Percentiles rank a stretch among this genome's conserved stretches.
Conservation (phyloP, 2,113 vertebrate genomes). For the Cyprichromis sp. region DNA sequence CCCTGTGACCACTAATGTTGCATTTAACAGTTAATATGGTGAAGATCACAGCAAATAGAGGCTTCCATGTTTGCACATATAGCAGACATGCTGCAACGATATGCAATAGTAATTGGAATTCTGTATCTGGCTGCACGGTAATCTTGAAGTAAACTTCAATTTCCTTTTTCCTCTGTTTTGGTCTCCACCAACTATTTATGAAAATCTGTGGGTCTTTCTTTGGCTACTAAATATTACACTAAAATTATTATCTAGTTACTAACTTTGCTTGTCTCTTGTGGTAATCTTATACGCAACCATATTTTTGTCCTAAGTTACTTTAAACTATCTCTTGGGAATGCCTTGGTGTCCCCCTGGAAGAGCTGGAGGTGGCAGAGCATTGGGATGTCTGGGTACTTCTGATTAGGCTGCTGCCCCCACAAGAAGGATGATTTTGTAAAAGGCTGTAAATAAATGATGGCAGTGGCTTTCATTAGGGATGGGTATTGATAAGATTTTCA, state of each 20-base stretch:
- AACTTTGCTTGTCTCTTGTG: not conserved
- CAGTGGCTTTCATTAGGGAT: not conserved
- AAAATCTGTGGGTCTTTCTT: not conserved
- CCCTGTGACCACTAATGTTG: not conserved
- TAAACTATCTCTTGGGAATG: not conserved
- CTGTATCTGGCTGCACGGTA: not conserved
- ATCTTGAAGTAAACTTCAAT: not conserved
- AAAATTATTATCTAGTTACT: not conserved
- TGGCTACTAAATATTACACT: not conserved
- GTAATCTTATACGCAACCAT: not conserved
- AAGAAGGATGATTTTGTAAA: not conserved
- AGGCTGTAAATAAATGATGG: not conserved
- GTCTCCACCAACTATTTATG: not conserved
- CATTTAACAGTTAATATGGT: not conserved
- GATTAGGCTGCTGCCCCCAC: not conserved
- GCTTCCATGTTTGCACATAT: not conserved
- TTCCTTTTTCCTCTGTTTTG: not conserved
- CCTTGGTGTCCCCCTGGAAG: not conserved
- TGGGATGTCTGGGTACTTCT: not conserved
- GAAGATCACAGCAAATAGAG: not conserved
- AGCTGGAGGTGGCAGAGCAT: not conserved
- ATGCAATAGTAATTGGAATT: not conserved
- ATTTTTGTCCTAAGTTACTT: not conserved
- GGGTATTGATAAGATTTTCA: not conserved
- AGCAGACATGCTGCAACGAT: not conserved